Evolutionary conservation across 2,797 vertebrate genomes (phyloP).

Genomic region (Enteromius paludinosus): DNA sequence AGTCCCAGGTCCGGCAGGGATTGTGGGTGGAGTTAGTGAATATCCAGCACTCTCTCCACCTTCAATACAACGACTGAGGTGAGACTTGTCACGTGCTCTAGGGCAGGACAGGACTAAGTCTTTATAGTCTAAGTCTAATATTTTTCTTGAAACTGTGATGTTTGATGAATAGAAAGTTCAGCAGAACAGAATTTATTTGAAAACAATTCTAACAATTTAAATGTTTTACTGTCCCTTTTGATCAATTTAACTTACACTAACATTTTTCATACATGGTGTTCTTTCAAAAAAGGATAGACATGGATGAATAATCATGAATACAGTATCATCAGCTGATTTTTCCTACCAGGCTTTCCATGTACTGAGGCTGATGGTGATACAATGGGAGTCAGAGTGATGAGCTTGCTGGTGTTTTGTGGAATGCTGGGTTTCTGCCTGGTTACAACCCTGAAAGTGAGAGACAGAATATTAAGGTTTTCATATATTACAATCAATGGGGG

Average conservation of each 20-base stretch:
- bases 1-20: too few relatives aligned
- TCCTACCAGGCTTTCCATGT: conserved; percentile 95
- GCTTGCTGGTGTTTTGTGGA: conserved; percentile 88
- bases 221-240: not conserved
- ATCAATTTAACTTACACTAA: not conserved
- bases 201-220: not conserved
- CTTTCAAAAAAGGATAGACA: not conserved
- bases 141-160: not conserved
- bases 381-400: conserved; percentile 85
- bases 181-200: not conserved
- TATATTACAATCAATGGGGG: not conserved
- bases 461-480: not conserved
- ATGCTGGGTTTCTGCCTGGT: conserved; percentile 89
- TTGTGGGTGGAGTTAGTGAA: too few relatives aligned
- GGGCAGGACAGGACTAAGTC: too few relatives aligned
- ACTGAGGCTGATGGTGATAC: conserved; percentile 90
- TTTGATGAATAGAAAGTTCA: not conserved
- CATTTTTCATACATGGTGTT: not conserved
- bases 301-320: not conserved
- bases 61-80: too few relatives aligned
- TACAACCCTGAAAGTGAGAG: conserved; percentile 82
- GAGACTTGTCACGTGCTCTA: too few relatives aligned
- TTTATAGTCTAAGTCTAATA: too few relatives aligned
- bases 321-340: not conserved
- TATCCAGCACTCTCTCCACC: too few relatives aligned